These are phyloP conservation scores for Pseudolycoriella hygida DNA, from an alignment of 2,888 invertebrate genomes.

Conservation along the genomic window DNA sequence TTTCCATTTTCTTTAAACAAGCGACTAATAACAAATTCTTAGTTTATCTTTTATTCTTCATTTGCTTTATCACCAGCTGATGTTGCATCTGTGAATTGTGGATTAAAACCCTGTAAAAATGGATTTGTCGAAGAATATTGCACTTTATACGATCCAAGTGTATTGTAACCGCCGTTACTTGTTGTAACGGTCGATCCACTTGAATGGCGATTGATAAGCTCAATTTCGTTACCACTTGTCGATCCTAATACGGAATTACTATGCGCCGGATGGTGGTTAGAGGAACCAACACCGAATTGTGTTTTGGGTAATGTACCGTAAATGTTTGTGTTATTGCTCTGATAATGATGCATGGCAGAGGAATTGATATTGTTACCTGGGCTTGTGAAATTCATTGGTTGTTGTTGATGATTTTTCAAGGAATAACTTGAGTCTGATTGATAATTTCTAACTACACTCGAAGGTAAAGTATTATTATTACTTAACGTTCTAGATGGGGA, in stretches of 20 bases:
- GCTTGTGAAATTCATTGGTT: not conserved
- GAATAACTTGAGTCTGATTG: conserved; percentile 21
- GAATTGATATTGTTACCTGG: not conserved
- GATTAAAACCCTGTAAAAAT: conserved; percentile 28
- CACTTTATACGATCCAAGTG: conserved; percentile 27
- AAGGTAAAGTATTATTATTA: conserved; percentile 14
- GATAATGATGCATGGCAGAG: too few species aligned
- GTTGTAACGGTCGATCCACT: not conserved
- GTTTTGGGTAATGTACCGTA: conserved; percentile 28
- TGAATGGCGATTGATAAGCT: conserved; percentile 2
- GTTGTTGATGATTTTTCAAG: conserved; percentile 16
- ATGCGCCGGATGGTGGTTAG: not conserved
- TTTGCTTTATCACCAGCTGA: conserved; percentile 1
- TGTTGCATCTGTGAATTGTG: conserved; percentile 8
- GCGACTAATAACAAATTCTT: too few species aligned
- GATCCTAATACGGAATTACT: conserved; percentile 3
- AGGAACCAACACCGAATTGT: conserved; percentile 1
- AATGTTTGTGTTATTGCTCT: conserved; percentile 18
- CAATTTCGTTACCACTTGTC: conserved; percentile 2
- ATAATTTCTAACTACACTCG: conserved; percentile 17
- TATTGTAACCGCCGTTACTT: conserved; percentile 18
- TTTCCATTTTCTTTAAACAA: too few species aligned
- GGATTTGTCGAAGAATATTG: conserved; percentile 31
- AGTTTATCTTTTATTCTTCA: not conserved
- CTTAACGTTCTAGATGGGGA: conserved; percentile 21